A percentile compares a stretch with the other conserved stretches of the same genome.
Conservation (phyloP, 2,888 invertebrate species). For the Apomyelois bistriatella region DNA sequence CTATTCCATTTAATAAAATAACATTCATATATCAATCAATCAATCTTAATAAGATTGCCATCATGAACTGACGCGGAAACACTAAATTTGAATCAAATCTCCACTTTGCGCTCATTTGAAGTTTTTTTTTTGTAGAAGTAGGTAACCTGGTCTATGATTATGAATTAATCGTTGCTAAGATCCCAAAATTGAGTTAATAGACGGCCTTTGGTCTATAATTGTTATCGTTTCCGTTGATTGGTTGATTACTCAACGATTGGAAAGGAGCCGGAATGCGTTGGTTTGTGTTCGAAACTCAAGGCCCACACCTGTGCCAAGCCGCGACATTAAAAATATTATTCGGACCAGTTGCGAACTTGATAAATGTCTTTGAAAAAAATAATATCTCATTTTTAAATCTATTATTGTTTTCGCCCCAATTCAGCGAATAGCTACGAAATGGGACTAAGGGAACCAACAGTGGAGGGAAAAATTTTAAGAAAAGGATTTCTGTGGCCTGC, state of each 20-base stretch:
- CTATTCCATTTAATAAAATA: no score
- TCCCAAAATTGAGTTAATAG: constrained; percentile 26
- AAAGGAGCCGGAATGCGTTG: constrained; percentile 66
- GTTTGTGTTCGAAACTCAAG: constrained; percentile 52
- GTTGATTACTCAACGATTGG: constrained; percentile 54
- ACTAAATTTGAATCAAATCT: no score
- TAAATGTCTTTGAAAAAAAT: constrained; percentile 23
- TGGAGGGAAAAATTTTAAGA: no score
- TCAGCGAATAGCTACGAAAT: no score
- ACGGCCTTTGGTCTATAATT: constrained; percentile 39
- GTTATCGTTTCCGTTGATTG: constrained; percentile 41
- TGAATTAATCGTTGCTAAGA: background rate
- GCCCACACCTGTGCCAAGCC: constrained; percentile 41
- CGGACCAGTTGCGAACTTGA: constrained; percentile 30
- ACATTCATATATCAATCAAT: no score
- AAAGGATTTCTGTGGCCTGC: no score
- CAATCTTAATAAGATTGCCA: no score
- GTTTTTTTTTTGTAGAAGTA: background rate
- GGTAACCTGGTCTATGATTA: background rate
- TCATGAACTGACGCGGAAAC: no score
- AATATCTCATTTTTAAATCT: no score
- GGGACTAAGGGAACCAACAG: no score
- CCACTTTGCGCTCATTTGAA: background rate
- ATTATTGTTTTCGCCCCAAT: background rate
- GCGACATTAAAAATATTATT: constrained; percentile 49